Percentiles rank a stretch among this genome's conserved stretches.
Evolutionary conservation across 2,888 invertebrate genomes (phyloP).

Genomic region (Conistra vaccinii): DNA sequence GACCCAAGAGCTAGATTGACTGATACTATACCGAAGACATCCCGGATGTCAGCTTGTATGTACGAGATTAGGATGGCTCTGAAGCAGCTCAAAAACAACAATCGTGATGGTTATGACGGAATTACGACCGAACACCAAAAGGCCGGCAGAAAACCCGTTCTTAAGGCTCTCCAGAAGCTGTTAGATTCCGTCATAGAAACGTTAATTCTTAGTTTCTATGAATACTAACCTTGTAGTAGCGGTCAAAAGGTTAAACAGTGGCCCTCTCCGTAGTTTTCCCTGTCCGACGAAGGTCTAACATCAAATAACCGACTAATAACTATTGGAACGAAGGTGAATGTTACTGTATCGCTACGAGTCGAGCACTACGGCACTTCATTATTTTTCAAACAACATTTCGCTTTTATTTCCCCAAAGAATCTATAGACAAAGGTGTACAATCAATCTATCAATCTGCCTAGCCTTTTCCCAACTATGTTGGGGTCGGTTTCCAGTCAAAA

Average conservation of each 20-base stretch:
- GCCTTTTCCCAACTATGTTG: too few species aligned
- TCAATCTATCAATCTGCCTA: not conserved
- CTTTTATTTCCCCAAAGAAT: not conserved
- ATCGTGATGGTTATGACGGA: too few species aligned
- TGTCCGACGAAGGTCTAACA: conserved; percentile 66
- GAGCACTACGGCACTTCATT: conserved; percentile 24
- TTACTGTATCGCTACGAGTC: conserved; percentile 57
- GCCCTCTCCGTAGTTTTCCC: conserved; percentile 58
- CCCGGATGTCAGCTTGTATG: too few species aligned
- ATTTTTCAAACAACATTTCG: not conserved
- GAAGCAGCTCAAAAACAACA: too few species aligned
- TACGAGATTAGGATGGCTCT: too few species aligned
- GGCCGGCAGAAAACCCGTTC: too few species aligned
- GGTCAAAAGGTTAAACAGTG: conserved; percentile 29
- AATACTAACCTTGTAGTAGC: not conserved
- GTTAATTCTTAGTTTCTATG: not conserved
- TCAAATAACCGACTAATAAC: conserved; percentile 77
- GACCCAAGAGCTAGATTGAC: too few species aligned
- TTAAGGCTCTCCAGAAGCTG: too few species aligned
- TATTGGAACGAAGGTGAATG: conserved; percentile 66
- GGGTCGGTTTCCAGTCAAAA: too few species aligned
- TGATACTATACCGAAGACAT: too few species aligned
- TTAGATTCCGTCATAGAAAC: not conserved
- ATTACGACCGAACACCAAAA: too few species aligned
- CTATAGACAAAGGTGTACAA: not conserved